These are phyloP conservation scores for Zygogramma bicolorata DNA, from an alignment of 2,888 invertebrate species.

Conservation along the genomic window DNA sequence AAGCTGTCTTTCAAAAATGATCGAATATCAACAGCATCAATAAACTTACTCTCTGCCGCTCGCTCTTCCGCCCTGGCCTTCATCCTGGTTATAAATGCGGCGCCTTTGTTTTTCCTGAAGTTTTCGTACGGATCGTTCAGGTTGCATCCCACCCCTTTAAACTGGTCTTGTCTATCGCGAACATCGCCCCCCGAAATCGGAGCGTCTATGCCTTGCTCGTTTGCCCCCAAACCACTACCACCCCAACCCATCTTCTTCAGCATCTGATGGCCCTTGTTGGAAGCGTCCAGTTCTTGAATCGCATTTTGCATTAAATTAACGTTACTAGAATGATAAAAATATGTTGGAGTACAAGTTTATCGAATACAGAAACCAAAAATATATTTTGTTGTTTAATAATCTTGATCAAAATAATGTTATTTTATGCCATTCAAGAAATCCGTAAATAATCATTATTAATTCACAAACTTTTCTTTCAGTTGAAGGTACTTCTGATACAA, in stretches of 20 bases:
- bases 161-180: constrained; percentile 91
- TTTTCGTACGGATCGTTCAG: constrained; percentile 96
- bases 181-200: constrained; percentile 93
- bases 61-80: constrained; percentile 87
- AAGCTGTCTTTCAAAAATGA: too few species aligned
- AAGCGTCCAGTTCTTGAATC: constrained; percentile 79
- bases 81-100: constrained; percentile 94
- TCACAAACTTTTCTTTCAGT: too few species aligned
- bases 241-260: constrained; percentile 99
- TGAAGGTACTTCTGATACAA: too few species aligned
- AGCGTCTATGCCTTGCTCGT: constrained; percentile 95
- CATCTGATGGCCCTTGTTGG: constrained; percentile 97
- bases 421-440: too few species aligned
- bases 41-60: constrained; percentile 67
- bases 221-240: constrained; percentile 92
- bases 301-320: constrained; percentile 51
- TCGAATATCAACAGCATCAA: constrained; percentile 25
- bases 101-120: constrained; percentile 95
- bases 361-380: not conserved
- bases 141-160: constrained; percentile 94
- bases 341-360: constrained; percentile 21
- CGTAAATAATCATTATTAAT: too few species aligned
- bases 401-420: too few species aligned
- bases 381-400: not conserved
- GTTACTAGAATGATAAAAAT: constrained; percentile 46